Evolutionary conservation across 2,888 invertebrate species (phyloP).

Genomic region (Apodemia duryi): DNA sequence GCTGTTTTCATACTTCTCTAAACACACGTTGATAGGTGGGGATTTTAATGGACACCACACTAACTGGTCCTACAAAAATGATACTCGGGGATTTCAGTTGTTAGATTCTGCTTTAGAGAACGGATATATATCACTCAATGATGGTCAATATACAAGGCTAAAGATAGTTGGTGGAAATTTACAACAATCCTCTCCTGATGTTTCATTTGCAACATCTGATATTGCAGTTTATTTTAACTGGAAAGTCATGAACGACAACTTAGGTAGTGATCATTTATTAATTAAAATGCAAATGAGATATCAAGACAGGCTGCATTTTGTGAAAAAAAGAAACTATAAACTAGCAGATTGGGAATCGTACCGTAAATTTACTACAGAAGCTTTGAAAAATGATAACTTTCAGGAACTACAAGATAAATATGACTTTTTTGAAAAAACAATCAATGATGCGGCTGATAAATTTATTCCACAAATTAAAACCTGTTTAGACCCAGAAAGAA

Average conservation of each 20-base stretch:
- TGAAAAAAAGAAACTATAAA: conserved; percentile 30
- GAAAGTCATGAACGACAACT: no score
- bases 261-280: no score
- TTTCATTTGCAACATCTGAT: conserved; percentile 27
- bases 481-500: conserved; percentile 16
- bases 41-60: no score
- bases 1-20: background rate
- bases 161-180: conserved; percentile 26
- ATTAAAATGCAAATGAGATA: conserved; percentile 7
- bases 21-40: conserved; percentile 22
- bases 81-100: conserved; percentile 29
- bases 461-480: conserved; percentile 21
- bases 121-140: conserved; percentile 28
- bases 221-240: conserved; percentile 26
- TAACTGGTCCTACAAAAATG: conserved; percentile 11
- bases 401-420: conserved; percentile 23
- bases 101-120: conserved; percentile 28
- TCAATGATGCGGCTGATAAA: conserved; percentile 19
- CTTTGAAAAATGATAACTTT: background rate
- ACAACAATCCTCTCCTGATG: conserved; percentile 33
- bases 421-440: conserved; percentile 20
- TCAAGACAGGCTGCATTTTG: conserved; percentile 25
- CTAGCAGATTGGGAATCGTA: background rate
- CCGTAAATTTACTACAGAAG: background rate
- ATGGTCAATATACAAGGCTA: conserved; percentile 27